Conservation (phyloP, 2,113 vertebrate genomes). For the Chionomys nivalis region DNA sequence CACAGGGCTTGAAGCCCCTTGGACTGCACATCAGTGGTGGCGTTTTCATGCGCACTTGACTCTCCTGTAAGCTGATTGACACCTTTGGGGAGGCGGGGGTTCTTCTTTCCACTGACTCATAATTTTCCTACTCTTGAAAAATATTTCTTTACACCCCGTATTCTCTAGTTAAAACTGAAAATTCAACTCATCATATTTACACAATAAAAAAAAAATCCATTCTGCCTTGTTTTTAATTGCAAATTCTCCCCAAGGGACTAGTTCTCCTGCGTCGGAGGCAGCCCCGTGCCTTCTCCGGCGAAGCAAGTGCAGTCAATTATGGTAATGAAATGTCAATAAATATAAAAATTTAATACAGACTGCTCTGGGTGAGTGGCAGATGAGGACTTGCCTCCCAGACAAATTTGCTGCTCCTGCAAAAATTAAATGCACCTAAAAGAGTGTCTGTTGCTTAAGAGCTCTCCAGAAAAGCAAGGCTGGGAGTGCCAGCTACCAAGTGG, state of each 20-base stretch:
- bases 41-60: conserved; percentile 95
- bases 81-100: conserved; percentile 84
- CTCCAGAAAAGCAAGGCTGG: conserved; percentile 81
- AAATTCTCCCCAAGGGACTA: conserved; percentile 92
- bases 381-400: conserved; percentile 96
- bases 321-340: conserved; percentile 99
- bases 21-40: conserved; percentile 82
- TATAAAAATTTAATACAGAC: conserved; percentile 99
- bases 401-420: conserved; percentile 97
- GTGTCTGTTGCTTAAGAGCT: conserved; percentile 83
- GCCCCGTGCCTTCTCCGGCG: conserved; percentile 90
- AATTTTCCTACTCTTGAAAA: conserved; percentile 89
- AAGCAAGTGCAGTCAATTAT: conserved; percentile 98
- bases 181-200: conserved; percentile 94
- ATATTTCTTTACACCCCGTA: conserved; percentile 84
- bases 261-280: conserved; percentile 92
- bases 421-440: conserved; percentile 94
- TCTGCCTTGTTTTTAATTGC: conserved; percentile 95
- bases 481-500: conserved; percentile 79
- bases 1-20: conserved; percentile 38
- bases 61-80: conserved; percentile 95
- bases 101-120: conserved; percentile 90
- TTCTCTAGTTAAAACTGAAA: conserved; percentile 89
- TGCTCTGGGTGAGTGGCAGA: conserved; percentile 97
- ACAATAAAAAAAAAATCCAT: conserved; percentile 94